Conservation (phyloP, 2,113 vertebrate genomes). For the Alaudala cheleensis region DNA sequence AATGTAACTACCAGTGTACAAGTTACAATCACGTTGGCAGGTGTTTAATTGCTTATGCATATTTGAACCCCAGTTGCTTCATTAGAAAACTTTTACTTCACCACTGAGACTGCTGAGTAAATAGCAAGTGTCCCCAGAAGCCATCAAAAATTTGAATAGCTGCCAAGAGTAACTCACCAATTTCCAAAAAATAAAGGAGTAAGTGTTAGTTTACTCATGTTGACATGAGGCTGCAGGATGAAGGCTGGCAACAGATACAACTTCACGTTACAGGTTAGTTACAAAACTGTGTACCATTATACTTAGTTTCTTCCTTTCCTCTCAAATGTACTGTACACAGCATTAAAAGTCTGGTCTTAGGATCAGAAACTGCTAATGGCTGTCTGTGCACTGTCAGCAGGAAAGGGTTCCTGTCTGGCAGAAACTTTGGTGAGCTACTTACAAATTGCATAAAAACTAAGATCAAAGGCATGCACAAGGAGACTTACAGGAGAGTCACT, state of each 20-base stretch:
- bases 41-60: not conserved
- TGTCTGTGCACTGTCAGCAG: not conserved
- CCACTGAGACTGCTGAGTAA: not conserved
- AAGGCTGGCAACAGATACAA: not conserved
- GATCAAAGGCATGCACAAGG: not conserved
- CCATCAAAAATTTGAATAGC: not conserved
- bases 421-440: not conserved
- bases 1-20: slow-evolving; percentile 7
- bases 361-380: not conserved
- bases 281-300: not conserved
- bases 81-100: slow-evolving; percentile 2
- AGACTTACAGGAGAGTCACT: slow-evolving; percentile 77
- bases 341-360: not conserved
- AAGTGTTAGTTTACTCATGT: not conserved
- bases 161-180: slow-evolving; percentile 18
- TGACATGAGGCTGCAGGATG: not conserved
- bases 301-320: not conserved
- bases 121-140: slow-evolving; percentile 5
- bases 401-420: not conserved
- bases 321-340: not conserved
- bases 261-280: not conserved
- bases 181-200: slow-evolving; percentile 24
- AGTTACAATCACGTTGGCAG: not conserved
- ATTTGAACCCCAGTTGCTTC: not conserved
- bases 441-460: not conserved